Evolutionary conservation across 2,797 vertebrate genomes (phyloP).

Genomic region (Spinus pinus): DNA sequence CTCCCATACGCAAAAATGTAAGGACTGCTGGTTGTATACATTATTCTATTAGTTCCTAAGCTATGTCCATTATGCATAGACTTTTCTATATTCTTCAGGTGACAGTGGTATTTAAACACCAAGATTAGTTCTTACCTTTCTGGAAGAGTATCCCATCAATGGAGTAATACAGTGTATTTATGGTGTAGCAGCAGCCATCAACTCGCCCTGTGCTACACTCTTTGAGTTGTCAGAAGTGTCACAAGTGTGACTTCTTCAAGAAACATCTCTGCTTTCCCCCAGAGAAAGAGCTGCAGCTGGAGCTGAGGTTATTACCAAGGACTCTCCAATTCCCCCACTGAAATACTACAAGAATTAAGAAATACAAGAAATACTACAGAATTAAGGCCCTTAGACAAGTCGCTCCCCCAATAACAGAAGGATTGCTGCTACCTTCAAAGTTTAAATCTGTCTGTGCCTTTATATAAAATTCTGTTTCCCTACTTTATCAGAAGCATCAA

Average conservation of each 20-base stretch:
- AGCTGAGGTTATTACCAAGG: neutral
- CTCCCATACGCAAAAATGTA: neutral
- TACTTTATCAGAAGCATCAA: neutral
- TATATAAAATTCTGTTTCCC: neutral
- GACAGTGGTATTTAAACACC: neutral
- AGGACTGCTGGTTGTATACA: neutral
- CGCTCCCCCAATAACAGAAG: neutral
- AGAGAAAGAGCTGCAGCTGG: neutral
- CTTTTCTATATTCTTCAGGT: neutral
- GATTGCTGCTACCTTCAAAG: neutral
- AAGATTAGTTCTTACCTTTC: neutral
- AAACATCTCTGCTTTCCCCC: too few species aligned
- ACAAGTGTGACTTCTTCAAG: too few species aligned
- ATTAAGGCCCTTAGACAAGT: neutral
- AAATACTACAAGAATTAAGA: too few species aligned
- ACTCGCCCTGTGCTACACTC: neutral
- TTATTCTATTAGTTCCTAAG: neutral
- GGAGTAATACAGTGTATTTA: neutral
- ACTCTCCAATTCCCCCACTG: neutral
- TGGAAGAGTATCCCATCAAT: neutral
- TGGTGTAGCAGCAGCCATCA: accelerated
- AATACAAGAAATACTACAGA: neutral
- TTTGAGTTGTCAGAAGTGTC: neutral
- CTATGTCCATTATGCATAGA: neutral
- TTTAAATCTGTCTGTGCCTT: neutral